These are phyloP conservation scores for Merodon equestris DNA, from an alignment of 2,888 invertebrate species.

Conservation along the genomic window DNA sequence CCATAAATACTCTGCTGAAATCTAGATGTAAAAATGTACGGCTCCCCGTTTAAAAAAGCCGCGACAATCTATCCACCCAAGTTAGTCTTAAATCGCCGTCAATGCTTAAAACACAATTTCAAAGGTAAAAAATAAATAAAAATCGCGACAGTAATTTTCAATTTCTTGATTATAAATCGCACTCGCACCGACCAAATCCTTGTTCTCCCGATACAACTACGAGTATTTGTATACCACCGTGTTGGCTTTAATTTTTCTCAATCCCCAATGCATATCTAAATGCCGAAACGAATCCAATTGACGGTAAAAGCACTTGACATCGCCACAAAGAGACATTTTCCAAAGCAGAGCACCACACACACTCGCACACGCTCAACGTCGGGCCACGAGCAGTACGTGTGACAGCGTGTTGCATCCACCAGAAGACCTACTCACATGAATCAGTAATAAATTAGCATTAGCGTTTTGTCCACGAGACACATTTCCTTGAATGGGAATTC, in stretches of 20 bases:
- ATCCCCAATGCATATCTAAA: conserved; percentile 65
- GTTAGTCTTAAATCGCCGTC: too few species aligned
- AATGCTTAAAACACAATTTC: too few species aligned
- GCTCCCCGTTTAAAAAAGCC: too few species aligned
- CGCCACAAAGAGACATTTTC: conserved; percentile 59
- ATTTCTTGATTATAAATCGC: conserved; percentile 68
- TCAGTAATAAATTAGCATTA: conserved; percentile 72
- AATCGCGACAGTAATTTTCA: conserved; percentile 60
- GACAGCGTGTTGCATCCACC: not conserved
- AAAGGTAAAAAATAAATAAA: conserved; percentile 1
- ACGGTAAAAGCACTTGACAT: conserved; percentile 66
- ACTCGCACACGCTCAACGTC: not conserved
- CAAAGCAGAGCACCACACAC: conserved; percentile 52
- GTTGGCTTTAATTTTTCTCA: conserved; percentile 53
- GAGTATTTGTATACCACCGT: conserved; percentile 34
- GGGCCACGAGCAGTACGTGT: not conserved
- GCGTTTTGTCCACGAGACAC: conserved; percentile 70
- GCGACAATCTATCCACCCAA: too few species aligned
- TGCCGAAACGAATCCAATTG: conserved; percentile 55
- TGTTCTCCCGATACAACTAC: conserved; percentile 26
- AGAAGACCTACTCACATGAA: conserved; percentile 58
- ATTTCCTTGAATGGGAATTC: conserved; percentile 59
- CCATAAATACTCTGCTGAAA: too few species aligned
- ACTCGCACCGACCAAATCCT: conserved; percentile 41
- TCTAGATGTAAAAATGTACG: too few species aligned